A percentile compares a stretch with the other conserved stretches of the same genome.
Conservation (phyloP, 2,113 vertebrate species). For the Struthidea cinerea region DNA sequence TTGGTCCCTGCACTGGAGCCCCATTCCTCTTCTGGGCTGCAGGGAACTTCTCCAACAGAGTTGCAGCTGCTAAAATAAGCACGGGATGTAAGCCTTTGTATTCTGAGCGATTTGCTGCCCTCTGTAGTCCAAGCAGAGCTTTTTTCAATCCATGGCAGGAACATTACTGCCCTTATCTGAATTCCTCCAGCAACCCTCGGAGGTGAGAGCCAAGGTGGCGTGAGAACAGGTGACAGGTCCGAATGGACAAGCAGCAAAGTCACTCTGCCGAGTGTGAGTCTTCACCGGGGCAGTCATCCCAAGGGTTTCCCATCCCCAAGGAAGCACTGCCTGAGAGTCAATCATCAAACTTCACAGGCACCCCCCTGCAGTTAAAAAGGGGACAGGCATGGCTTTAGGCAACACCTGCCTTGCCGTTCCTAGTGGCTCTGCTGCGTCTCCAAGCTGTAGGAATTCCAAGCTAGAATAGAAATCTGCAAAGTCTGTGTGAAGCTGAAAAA, state of each 20-base stretch:
- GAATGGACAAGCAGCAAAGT: background rate
- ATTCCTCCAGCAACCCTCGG: background rate
- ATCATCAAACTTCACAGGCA: background rate
- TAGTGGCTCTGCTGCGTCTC: background rate
- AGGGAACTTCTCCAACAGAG: background rate
- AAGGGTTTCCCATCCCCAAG: background rate
- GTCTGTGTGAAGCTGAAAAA: background rate
- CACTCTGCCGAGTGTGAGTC: background rate
- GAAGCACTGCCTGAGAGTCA: rapidly evolving
- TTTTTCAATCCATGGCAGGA: background rate
- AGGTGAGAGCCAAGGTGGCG: rapidly evolving
- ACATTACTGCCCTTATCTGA: background rate
- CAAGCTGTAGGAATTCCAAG: background rate
- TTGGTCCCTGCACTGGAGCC: background rate
- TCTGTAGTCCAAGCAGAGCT: background rate
- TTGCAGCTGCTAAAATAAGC: background rate
- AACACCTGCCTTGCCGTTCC: background rate
- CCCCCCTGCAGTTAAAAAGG: background rate
- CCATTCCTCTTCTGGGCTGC: background rate
- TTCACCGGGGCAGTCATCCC: rapidly evolving
- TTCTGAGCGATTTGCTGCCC: constrained; percentile 17
- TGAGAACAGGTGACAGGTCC: background rate
- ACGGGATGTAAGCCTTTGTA: background rate
- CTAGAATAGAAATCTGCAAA: background rate
- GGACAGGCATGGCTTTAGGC: background rate